Evolutionary conservation across 2,888 invertebrate species (phyloP).

Genomic region (Dicycla oo): DNA sequence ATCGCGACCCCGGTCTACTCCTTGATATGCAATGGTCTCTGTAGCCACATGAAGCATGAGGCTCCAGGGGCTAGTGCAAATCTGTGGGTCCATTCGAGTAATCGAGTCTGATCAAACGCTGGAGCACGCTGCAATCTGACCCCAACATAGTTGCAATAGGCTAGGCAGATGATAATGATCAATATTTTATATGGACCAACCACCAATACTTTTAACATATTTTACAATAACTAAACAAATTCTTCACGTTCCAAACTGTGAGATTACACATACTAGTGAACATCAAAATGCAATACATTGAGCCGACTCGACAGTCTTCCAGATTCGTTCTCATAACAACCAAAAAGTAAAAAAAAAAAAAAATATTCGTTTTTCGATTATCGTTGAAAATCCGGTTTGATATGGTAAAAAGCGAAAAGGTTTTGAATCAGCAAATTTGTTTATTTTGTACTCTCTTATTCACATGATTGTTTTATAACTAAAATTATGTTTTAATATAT

Average conservation of each 20-base stretch:
- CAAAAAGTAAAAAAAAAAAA: constrained; percentile 24
- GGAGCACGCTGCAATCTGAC: no score
- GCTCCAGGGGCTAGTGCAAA: no score
- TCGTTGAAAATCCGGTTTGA: constrained; percentile 30
- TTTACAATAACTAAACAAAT: constrained; percentile 10
- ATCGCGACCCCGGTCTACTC: no score
- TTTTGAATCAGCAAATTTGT: constrained; percentile 12
- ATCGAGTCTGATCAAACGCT: no score
- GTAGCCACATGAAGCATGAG: no score
- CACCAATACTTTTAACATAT: not conserved
- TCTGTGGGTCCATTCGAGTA: no score
- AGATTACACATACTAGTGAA: constrained; percentile 52
- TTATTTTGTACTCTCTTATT: constrained; percentile 28
- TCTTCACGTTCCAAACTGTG: constrained; percentile 33
- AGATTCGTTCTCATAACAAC: constrained; percentile 32
- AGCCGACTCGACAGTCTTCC: constrained; percentile 41
- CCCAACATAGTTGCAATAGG: no score
- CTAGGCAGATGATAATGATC: no score
- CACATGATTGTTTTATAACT: constrained; percentile 7
- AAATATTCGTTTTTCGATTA: constrained; percentile 19
- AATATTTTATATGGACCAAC: not conserved
- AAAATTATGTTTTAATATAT: constrained; percentile 12
- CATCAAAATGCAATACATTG: constrained; percentile 61
- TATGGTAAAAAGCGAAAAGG: not conserved
- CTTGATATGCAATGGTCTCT: no score